A percentile compares a stretch with the other conserved stretches of the same genome.
phyloP scores from a whole-genome alignment of 2,888 invertebrate genomes.

The Hydroisotoma schaefferi region DNA sequence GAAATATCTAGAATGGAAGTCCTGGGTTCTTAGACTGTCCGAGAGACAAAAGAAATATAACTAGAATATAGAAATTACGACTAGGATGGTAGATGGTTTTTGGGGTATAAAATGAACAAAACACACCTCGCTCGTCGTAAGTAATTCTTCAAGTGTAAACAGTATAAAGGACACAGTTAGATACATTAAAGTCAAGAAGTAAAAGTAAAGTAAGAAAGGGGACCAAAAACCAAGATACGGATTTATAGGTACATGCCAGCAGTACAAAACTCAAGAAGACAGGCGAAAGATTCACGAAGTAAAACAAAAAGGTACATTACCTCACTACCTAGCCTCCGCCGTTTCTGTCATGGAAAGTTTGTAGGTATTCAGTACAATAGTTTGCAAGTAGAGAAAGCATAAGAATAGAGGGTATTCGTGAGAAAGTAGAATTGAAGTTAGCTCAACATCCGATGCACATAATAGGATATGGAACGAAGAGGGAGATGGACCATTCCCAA shows the following conservation, averaged over 20 bases:
- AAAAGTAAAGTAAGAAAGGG: too few relatives aligned
- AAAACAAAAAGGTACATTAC: too few relatives aligned
- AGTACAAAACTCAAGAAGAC: neutral
- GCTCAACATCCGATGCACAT: constrained; percentile 1
- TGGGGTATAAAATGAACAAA: neutral
- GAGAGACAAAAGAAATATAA: constrained; percentile 6
- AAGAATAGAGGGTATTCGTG: neutral
- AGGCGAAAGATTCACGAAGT: neutral
- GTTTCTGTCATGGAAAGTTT: too few relatives aligned
- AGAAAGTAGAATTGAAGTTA: constrained; percentile 16
- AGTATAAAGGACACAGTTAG: too few relatives aligned
- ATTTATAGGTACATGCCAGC: too few relatives aligned
- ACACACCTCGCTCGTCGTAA: neutral
- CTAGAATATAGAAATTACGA: too few relatives aligned
- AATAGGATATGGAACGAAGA: too few relatives aligned
- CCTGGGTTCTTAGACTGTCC: too few relatives aligned
- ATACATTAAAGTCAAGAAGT: too few relatives aligned
- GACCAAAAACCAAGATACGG: too few relatives aligned
- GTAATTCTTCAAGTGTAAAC: constrained; percentile 9
- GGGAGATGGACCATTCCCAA: constrained; percentile 37
- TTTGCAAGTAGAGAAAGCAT: neutral
- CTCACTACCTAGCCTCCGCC: too few relatives aligned
- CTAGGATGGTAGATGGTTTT: neutral
- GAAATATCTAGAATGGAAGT: constrained; percentile 1
- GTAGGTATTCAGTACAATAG: neutral